phyloP scores from a whole-genome alignment of 2,888 invertebrate species.

The Andricus curvator region DNA sequence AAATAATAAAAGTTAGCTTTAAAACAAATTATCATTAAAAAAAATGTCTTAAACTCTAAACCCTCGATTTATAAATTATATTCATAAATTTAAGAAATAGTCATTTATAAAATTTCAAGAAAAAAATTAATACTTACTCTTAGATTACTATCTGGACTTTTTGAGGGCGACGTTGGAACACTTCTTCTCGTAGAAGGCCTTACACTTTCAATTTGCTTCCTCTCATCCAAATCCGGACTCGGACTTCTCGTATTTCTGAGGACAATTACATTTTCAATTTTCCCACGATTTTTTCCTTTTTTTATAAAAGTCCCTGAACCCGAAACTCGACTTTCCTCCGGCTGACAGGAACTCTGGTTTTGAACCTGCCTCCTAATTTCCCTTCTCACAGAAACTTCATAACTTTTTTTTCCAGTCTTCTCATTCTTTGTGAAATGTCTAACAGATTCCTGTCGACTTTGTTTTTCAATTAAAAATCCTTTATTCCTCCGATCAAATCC shows the following conservation, averaged over 20 bases:
- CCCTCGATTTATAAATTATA: background rate
- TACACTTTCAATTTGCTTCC: conserved; percentile 54
- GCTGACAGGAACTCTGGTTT: conserved; percentile 24
- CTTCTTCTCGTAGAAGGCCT: conserved; percentile 55
- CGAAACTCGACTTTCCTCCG: conserved; percentile 52
- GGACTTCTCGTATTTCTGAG: conserved; percentile 65
- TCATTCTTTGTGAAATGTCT: conserved; percentile 32
- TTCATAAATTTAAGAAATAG: background rate
- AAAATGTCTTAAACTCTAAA: background rate
- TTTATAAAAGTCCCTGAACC: conserved; percentile 5
- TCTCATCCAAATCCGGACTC: conserved; percentile 61
- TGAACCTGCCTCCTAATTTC: background rate
- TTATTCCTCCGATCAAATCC: background rate
- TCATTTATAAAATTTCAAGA: background rate
- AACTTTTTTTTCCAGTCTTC: conserved; percentile 11
- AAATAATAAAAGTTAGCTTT: too few species aligned
- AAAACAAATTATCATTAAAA: too few species aligned
- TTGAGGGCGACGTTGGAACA: conserved; percentile 60
- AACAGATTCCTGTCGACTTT: background rate
- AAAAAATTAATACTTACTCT: conserved; percentile 58
- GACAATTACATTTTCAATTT: conserved; percentile 5
- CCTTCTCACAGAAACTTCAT: conserved; percentile 13
- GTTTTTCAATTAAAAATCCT: background rate
- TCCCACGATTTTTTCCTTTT: background rate
- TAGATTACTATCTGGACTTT: conserved; percentile 58